These are phyloP conservation scores for Microcebus griseorufus DNA, from an alignment of 2,113 vertebrate species.

Conservation along the genomic window DNA sequence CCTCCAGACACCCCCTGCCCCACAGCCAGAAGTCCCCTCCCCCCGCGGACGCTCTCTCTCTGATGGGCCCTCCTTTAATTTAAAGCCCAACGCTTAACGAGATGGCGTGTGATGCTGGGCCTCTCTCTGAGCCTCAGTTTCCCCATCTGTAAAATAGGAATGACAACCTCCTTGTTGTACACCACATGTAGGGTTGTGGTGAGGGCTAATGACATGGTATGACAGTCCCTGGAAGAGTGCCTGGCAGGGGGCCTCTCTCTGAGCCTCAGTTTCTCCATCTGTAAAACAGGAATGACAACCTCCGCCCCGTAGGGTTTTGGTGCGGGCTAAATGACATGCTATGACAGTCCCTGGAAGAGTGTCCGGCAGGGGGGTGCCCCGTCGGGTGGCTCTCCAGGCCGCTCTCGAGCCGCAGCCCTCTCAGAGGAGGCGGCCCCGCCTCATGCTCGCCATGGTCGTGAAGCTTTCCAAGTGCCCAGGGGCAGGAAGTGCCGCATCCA, in stretches of 20 bases:
- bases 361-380: neutral
- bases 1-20: neutral
- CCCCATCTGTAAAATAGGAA: neutral
- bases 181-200: too few relatives aligned
- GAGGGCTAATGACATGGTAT: too few relatives aligned
- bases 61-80: neutral
- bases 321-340: neutral
- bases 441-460: neutral
- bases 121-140: neutral
- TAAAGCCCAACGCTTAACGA: neutral
- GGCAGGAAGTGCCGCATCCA: rapidly evolving
- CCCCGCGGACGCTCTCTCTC: neutral
- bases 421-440: neutral
- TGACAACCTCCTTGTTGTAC: too few relatives aligned
- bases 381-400: neutral
- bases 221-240: too few relatives aligned
- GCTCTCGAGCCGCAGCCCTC: neutral
- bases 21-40: neutral
- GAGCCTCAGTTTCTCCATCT: neutral
- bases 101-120: neutral
- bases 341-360: neutral
- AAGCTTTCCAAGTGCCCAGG: neutral
- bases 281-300: neutral
- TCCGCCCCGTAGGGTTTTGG: neutral
- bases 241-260: too few relatives aligned